Evolutionary conservation across 2,113 vertebrate genomes (phyloP).

Genomic region (Rhinichthys klamathensis): DNA sequence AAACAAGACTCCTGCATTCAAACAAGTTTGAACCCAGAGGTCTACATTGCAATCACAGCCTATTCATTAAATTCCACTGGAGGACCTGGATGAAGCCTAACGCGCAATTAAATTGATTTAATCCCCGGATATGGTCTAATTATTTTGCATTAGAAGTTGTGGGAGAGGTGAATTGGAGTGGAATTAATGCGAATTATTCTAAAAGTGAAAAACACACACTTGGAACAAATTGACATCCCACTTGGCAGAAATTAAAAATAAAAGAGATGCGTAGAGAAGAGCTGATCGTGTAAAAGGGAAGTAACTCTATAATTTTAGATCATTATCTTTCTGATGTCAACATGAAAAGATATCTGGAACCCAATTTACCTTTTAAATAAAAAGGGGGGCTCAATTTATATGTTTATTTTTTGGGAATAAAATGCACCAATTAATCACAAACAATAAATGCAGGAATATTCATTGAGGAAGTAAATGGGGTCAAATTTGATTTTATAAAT

Average conservation of each 20-base stretch:
- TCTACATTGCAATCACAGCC: slow-evolving; percentile 44
- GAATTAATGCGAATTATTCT: slow-evolving; percentile 42
- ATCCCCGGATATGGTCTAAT: slow-evolving; percentile 45
- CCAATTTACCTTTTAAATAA: background rate
- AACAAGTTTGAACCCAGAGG: slow-evolving; percentile 28
- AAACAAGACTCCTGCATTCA: slow-evolving; percentile 21
- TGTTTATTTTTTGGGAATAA: background rate
- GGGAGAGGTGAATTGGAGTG: slow-evolving; percentile 18
- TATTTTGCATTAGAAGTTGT: slow-evolving; percentile 49
- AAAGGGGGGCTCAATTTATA: background rate
- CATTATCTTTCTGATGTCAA: slow-evolving; percentile 15
- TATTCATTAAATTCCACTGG: slow-evolving; percentile 34
- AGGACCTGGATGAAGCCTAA: slow-evolving; percentile 29
- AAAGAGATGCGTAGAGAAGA: slow-evolving; percentile 14
- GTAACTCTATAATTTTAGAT: slow-evolving; percentile 24
- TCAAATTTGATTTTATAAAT: background rate
- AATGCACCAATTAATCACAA: background rate
- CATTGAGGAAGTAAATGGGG: background rate
- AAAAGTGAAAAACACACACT: slow-evolving; percentile 7
- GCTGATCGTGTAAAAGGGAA: background rate
- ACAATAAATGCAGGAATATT: background rate
- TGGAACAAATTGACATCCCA: slow-evolving; percentile 32
- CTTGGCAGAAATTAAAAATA: slow-evolving; percentile 20
- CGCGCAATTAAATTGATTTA: slow-evolving; percentile 53
- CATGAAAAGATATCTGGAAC: background rate